A percentile compares a stretch with the other conserved stretches of the same genome.
Evolutionary conservation across 2,113 vertebrate genomes (phyloP).

Genomic region (Otolemur garnettii): DNA sequence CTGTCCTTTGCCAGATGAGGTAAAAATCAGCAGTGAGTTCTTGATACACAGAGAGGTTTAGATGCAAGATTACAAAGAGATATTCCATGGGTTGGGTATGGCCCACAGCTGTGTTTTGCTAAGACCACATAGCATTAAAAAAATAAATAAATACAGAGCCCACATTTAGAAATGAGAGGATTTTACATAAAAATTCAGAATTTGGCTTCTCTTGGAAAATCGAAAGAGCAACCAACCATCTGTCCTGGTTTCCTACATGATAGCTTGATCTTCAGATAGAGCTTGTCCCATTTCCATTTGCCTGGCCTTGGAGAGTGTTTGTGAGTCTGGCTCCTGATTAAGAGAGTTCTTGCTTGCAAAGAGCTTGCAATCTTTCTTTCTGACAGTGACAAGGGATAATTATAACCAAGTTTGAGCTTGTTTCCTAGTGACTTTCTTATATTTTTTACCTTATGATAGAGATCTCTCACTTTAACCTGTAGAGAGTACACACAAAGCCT

Average conservation of each 20-base stretch:
- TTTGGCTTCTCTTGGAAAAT: not conserved
- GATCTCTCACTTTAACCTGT: not conserved
- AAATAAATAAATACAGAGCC: not conserved
- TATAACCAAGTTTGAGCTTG: not conserved
- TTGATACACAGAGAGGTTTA: not conserved
- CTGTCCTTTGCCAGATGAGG: constrained; percentile 24
- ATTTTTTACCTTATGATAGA: not conserved
- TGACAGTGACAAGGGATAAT: too few relatives aligned
- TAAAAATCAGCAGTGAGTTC: constrained; percentile 14
- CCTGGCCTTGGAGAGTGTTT: not conserved
- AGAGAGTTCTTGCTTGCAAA: not conserved
- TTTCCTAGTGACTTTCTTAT: not conserved
- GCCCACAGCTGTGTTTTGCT: not conserved
- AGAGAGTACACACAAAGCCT: not conserved
- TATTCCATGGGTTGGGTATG: not conserved
- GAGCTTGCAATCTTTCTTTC: not conserved
- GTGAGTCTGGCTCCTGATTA: not conserved
- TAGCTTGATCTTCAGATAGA: not conserved
- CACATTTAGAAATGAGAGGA: not conserved
- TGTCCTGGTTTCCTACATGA: not conserved
- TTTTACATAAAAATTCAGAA: constrained; percentile 25
- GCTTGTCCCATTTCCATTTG: not conserved
- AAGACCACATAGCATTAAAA: not conserved
- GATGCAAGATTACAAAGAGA: not conserved
- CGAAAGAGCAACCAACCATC: not conserved